Evolutionary conservation across 2,888 invertebrate genomes (phyloP), one percentile per base, ranked within the genome.

Genomic region (Gisinianus flammeolus): DNA sequence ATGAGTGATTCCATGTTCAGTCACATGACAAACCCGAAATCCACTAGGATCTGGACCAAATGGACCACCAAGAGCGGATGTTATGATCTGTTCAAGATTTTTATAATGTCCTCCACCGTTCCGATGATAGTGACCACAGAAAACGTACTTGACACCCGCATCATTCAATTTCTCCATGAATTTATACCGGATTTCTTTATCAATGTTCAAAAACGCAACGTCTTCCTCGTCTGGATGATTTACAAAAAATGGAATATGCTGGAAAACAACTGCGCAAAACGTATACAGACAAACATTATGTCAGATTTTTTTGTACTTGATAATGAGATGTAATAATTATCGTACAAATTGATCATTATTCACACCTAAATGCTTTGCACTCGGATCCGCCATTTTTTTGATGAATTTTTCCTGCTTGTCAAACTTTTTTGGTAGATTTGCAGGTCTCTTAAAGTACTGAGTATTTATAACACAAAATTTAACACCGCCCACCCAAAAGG

Each of bases 111-210:
- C 88, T 10, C 87, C 87, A 16, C 86, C 87, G 83, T 89, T 89
- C 16, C 86, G 86, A 84, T 89, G 89, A 80, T 87, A 88, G 85
- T 89, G 89, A 2, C 89, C 89, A 83, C 87, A 87, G 83, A 89
- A 89, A 67, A 89, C 85, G 70, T 86, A 85, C 6, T 85, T 83
- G 16, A 89, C 87, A 44, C 88, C 88, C 44, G 87, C 86, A 35
- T 83, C 83, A 79, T 86, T 79, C 30, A 88, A 85, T 82, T 86
- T 87, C 28, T 87, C 85, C 44, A 89, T 82, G 85, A 87, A 84
- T 73, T 81, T 79, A 33, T 81, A 81, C 19, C 88, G 85, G 2
- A 86, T 62, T n/a, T 83, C 81, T 33, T 81, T 79, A 0, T 85
- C 85, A 35, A 89, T 84, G 80, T 87, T 87, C 81, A 88, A 87